phyloP scores from a whole-genome alignment of 2,113 vertebrate genomes.

The Pituophis catenifer region DNA sequence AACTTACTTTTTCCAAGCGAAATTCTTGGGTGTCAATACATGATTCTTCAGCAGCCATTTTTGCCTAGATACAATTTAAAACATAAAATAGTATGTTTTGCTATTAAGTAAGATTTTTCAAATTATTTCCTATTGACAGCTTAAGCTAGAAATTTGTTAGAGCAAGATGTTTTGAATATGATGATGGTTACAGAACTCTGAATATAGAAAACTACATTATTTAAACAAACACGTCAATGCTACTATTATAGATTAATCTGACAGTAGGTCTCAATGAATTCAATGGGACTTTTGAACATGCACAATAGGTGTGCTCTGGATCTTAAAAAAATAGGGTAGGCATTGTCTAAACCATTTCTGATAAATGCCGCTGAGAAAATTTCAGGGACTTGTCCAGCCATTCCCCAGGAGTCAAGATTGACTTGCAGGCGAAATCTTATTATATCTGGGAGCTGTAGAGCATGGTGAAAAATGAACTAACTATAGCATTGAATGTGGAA shows the following conservation, averaged over 20 bases:
- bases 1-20: slow-evolving; percentile 86
- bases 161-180: background rate
- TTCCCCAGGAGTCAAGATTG: background rate
- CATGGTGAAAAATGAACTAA: background rate
- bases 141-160: background rate
- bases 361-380: background rate
- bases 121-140: background rate
- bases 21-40: slow-evolving; percentile 66
- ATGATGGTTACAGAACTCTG: background rate
- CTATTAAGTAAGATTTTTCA: background rate
- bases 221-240: background rate
- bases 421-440: background rate
- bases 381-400: background rate
- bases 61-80: slow-evolving; percentile 48
- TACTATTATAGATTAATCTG: background rate
- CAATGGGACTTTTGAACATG: background rate
- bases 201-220: background rate
- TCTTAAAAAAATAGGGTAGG: background rate
- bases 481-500: background rate
- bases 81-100: background rate
- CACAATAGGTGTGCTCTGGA: background rate
- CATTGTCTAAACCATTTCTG: background rate
- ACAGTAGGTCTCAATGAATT: background rate
- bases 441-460: background rate
- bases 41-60: slow-evolving; percentile 50